Evolutionary conservation across 2,113 vertebrate species (phyloP), one percentile per base, ranked within the genome.

Genomic region (Anas platyrhynchos): DNA sequence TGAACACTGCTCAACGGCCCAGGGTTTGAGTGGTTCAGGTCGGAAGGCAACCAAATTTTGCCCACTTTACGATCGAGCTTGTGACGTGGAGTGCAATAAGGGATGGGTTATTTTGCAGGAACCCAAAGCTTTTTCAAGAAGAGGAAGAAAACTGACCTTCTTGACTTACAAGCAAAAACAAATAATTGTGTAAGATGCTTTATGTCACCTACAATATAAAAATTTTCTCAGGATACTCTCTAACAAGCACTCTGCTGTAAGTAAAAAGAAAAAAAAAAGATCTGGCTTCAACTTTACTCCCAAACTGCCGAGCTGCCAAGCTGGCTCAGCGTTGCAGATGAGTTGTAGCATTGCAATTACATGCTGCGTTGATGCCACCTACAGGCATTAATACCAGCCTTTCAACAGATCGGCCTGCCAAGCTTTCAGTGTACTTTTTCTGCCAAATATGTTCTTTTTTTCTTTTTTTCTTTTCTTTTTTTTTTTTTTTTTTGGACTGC

Each of bases 341-440:
- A 68, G 0, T 1, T 31, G 59, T 2, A 34, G 44, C 18, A 4
- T 26, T 17, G 83, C 34, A 7, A 58, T 90, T 93, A 23, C 82
- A 15, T 2, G 93, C 50, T 74, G 92, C 83, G 8, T 66, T 75
- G 90, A 62, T 92, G 96, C 97, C 96, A 97, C 83, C 96, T 97
- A 86, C 83, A 94, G 97, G 97, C 67, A 13, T 14, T 3, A 73
- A 46, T 3, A 41, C 8, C 66, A 52, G 36, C 55, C 23, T 73
- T 38, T 29, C 66, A 15, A 21, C 36, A 63, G 36, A 6, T 55
- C 61, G 72, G 63, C 43, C 36, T 17, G 73, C 16, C 67, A 54
- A 27, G 13, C 8, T 65, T 29, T 15, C 48, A 5, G 0, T 0
- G 7, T 2, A 18, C 29, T 80, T 80, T 18, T 38, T 29, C 27